These are phyloP conservation scores for Actinostola sp. DNA, from an alignment of 92 coral and sea anemone genomes.

Conservation along the genomic window DNA sequence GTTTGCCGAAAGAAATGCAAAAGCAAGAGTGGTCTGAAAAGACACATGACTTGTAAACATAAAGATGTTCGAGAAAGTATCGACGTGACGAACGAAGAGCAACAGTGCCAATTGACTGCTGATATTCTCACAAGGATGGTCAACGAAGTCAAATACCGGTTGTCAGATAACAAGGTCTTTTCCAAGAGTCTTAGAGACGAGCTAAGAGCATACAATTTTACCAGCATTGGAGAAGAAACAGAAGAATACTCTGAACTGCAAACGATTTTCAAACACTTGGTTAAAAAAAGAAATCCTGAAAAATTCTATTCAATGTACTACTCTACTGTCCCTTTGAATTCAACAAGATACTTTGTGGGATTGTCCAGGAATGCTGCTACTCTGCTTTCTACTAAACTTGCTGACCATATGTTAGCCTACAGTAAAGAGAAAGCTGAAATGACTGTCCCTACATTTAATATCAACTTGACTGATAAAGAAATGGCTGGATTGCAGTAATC, in stretches of 20 bases:
- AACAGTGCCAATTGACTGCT: constrained; percentile 2
- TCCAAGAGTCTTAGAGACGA: constrained; percentile 19
- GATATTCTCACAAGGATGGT: constrained; percentile 21
- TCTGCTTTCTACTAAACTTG: constrained; percentile 29
- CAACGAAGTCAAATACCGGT: constrained; percentile 26
- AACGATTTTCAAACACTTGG: constrained; percentile 17
- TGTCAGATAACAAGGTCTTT: constrained; percentile 37
- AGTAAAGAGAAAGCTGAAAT: constrained; percentile 27
- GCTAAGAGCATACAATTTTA: neutral
- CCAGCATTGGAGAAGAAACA: constrained; percentile 4
- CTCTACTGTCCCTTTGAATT: constrained; percentile 1
- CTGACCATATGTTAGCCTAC: constrained; percentile 24
- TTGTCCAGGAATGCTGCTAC: constrained; percentile 30
- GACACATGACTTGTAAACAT: constrained; percentile 36
- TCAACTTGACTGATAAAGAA: constrained; percentile 40
- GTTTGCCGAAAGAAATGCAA: constrained; percentile 26
- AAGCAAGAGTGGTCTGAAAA: constrained; percentile 26
- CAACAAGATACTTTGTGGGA: constrained; percentile 10
- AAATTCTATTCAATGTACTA: constrained; percentile 24
- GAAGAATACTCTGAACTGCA: constrained; percentile 9
- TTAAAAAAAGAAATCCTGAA: constrained; percentile 13
- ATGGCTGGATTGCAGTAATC: constrained; percentile 57
- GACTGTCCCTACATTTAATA: constrained; percentile 11
- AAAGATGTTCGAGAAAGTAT: neutral
- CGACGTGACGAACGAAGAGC: neutral